These are phyloP conservation scores for Lasaia peninsularis DNA, from an alignment of 1,140 invertebrate genomes.

Conservation along the genomic window DNA sequence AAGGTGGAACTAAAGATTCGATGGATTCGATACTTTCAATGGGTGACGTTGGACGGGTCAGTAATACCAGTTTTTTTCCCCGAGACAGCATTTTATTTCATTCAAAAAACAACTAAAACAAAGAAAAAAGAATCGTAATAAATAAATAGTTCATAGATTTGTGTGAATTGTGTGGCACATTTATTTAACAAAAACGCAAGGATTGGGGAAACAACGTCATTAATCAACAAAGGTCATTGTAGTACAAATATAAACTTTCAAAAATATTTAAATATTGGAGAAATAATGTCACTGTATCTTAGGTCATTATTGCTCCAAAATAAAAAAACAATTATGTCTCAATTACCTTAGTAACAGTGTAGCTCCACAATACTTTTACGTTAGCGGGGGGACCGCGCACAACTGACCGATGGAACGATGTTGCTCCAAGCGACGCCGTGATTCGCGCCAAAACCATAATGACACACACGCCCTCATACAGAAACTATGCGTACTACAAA, in stretches of 20 bases:
- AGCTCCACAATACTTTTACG: conserved; percentile 10
- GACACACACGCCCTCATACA: conserved; percentile 18
- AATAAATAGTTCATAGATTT: no score
- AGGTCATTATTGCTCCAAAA: conserved; percentile 15
- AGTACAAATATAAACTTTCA: neutral
- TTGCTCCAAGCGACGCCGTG: conserved; percentile 15
- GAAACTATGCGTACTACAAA: conserved; percentile 15
- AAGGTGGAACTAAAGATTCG: no score
- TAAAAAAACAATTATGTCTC: conserved; percentile 9
- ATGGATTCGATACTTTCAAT: no score
- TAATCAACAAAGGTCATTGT: conserved; percentile 7
- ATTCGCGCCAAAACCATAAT: conserved; percentile 25
- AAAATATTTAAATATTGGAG: neutral
- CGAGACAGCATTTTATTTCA: no score
- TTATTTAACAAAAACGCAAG: neutral
- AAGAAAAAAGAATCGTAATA: no score
- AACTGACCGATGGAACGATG: conserved; percentile 19
- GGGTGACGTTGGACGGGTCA: no score
- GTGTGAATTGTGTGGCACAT: no score
- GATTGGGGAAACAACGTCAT: conserved; percentile 1
- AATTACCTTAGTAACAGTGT: conserved; percentile 22
- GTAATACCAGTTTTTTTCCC: no score
- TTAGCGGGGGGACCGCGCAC: conserved; percentile 9
- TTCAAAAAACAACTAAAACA: no score
- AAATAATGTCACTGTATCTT: neutral